These are phyloP conservation scores for Resseliella maxima DNA, from an alignment of 2,888 invertebrate genomes.

Conservation along the genomic window DNA sequence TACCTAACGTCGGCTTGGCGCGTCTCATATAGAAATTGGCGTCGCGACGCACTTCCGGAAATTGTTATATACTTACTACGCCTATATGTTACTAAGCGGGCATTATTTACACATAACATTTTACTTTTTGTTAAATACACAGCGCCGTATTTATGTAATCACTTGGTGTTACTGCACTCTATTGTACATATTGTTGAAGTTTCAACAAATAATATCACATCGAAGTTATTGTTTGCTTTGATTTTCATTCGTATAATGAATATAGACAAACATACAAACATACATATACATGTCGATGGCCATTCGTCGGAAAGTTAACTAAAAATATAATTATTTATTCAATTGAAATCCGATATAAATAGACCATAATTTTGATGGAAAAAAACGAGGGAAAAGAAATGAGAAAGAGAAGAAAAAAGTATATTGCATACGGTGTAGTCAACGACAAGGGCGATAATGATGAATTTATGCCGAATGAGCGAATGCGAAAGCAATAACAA, in stretches of 20 bases:
- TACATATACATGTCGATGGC: too few relatives aligned
- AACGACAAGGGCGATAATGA: background rate
- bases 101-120: background rate
- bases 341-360: conserved; percentile 43
- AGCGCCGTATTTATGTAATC: background rate
- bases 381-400: background rate
- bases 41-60: conserved; percentile 56
- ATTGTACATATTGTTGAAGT: background rate
- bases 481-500: background rate
- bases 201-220: background rate
- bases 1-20: conserved; percentile 62
- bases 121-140: too few relatives aligned
- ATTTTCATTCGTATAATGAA: background rate
- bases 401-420: background rate
- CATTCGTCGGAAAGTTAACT: conserved; percentile 1
- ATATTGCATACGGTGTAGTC: background rate
- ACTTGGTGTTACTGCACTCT: background rate
- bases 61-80: conserved; percentile 30
- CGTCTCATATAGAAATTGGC: conserved; percentile 59
- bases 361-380: conserved; percentile 6
- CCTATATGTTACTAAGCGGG: conserved; percentile 39
- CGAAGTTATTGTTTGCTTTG: background rate
- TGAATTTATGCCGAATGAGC: background rate
- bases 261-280: background rate
- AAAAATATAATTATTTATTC: conserved; percentile 38